Conservation (phyloP, 2,888 invertebrate genomes). For the Branchellion lobata region DNA sequence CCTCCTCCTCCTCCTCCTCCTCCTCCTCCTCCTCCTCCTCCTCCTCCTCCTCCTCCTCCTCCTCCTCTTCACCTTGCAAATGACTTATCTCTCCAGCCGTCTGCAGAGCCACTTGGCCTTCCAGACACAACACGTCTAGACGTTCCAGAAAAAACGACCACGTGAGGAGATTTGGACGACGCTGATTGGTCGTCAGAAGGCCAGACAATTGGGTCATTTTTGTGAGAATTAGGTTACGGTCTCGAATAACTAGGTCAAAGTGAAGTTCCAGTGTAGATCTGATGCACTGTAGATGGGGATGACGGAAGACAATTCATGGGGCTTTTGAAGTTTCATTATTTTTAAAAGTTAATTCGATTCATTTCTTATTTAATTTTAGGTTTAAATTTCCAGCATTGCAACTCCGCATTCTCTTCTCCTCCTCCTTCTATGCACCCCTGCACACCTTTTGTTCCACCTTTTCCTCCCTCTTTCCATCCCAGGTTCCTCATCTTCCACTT, state of each 20-base stretch:
- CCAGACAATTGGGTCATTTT: conserved; percentile 91
- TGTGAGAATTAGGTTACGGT: conserved; percentile 92
- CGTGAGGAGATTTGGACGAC: conserved; percentile 82
- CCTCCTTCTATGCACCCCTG: too few relatives aligned
- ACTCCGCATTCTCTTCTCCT: too few relatives aligned
- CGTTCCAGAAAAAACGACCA: conserved; percentile 98
- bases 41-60: not conserved
- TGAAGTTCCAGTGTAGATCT: conserved; percentile 93
- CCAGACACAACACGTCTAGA: conserved; percentile 90
- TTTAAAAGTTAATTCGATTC: not conserved
- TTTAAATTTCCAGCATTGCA: too few relatives aligned
- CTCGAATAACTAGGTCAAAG: conserved; percentile 93
- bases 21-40: too few relatives aligned
- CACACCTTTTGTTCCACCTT: too few relatives aligned
- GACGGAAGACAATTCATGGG: not conserved
- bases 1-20: not conserved
- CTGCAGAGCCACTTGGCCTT: conserved; percentile 83
- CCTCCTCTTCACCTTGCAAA: conserved; percentile 70
- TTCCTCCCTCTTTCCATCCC: too few relatives aligned
- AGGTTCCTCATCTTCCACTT: too few relatives aligned
- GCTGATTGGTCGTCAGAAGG: conserved; percentile 66
- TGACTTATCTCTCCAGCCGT: conserved; percentile 75
- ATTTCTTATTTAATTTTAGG: too few relatives aligned
- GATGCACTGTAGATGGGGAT: conserved; percentile 66
- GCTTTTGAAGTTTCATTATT: not conserved